These are phyloP conservation scores for Congeria kusceri DNA, from an alignment of 2,888 invertebrate genomes.

Conservation along the genomic window DNA sequence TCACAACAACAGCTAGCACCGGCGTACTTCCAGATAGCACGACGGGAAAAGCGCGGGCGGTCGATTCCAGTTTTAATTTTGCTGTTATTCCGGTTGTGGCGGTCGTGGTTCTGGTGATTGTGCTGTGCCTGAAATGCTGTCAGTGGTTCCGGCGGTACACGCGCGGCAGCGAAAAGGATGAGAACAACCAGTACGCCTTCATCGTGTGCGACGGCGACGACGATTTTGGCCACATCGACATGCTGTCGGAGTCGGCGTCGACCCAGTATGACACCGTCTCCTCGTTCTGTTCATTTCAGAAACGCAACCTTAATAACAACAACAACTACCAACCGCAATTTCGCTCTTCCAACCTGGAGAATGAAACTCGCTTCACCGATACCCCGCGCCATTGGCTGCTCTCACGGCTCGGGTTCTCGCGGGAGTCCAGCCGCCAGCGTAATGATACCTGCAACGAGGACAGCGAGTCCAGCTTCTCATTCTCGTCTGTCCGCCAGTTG, in stretches of 20 bases:
- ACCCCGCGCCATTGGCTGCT: conserved; percentile 4
- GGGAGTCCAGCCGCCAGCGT: no score
- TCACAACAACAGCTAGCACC: no score
- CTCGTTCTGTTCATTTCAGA: conserved; percentile 56
- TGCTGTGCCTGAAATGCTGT: conserved; percentile 62
- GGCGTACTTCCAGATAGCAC: no score
- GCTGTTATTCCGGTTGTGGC: conserved; percentile 63
- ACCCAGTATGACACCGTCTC: conserved; percentile 54
- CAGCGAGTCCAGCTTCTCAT: neutral
- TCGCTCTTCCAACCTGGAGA: conserved; percentile 14
- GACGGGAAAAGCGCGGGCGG: no score
- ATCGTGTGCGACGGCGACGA: conserved; percentile 53
- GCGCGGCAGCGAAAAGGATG: conserved; percentile 60
- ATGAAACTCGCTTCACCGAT: conserved; percentile 4
- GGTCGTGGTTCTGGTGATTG: conserved; percentile 53
- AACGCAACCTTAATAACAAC: conserved; percentile 32
- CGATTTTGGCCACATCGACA: conserved; percentile 49
- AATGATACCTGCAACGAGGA: neutral
- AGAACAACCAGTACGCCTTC: conserved; percentile 54
- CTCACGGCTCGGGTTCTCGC: neutral
- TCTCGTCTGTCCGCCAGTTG: neutral
- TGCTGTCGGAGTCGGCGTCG: conserved; percentile 48
- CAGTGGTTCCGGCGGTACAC: conserved; percentile 61
- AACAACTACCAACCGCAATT: neutral
- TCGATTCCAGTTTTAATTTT: conserved; percentile 45